Percentiles rank a stretch among this genome's conserved stretches.
Evolutionary conservation across 30 jellyfish, hydroid and myxozoan species (phyloP).

Genomic region (Aurelia sp.): DNA sequence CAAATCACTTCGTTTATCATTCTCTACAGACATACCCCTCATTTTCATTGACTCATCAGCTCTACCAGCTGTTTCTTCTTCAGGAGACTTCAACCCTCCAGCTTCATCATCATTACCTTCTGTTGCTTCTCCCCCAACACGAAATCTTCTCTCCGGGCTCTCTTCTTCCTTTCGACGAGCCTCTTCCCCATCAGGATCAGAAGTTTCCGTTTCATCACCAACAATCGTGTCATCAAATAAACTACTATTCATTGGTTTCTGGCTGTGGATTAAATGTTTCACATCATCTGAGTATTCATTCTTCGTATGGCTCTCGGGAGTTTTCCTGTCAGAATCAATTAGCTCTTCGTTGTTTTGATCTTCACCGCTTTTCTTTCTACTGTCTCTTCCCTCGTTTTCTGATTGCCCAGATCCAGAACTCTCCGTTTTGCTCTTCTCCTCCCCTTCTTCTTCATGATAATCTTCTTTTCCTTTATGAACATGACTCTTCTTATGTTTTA

Average conservation of each 20-base stretch:
- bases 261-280: slow-evolving; percentile 17
- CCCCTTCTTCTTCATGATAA: background rate
- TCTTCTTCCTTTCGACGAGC: slow-evolving; percentile 3
- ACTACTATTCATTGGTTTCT: slow-evolving; percentile 58
- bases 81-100: background rate
- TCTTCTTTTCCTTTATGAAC: background rate
- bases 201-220: slow-evolving; percentile 39
- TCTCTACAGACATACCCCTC: slow-evolving; percentile 53
- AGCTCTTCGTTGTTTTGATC: background rate
- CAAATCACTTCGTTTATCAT: slow-evolving; percentile 56
- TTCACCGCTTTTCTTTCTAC: background rate
- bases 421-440: background rate
- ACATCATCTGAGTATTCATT: slow-evolving; percentile 57
- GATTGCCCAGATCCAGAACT: background rate
- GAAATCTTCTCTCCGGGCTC: background rate
- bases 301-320: background rate
- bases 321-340: background rate
- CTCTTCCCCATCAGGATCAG: slow-evolving; percentile 48
- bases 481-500: background rate
- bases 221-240: slow-evolving; percentile 59
- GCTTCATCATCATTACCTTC: background rate
- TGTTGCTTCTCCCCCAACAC: background rate
- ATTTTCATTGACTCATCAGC: slow-evolving; percentile 65
- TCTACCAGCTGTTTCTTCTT: slow-evolving; percentile 57
- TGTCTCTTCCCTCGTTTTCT: background rate